A percentile compares a stretch with the other conserved stretches of the same genome.
phyloP scores from a whole-genome alignment of 2,113 vertebrate species.

The Daboia siamensis region DNA sequence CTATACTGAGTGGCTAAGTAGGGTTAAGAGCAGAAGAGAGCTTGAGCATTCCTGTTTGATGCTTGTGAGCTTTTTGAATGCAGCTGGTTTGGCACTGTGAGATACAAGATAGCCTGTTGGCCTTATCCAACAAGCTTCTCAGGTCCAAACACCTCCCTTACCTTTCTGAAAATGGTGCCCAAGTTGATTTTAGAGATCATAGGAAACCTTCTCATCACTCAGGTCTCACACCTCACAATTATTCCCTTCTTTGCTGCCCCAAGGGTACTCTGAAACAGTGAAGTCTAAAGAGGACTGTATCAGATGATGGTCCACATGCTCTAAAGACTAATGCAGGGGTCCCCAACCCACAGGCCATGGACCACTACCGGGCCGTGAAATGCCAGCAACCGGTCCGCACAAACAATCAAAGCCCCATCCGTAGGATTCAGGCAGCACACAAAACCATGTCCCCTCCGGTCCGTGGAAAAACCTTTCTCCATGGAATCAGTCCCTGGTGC shows the following conservation, averaged over 20 bases:
- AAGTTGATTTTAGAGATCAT: neutral
- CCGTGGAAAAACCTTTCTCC: too few species aligned
- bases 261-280: neutral
- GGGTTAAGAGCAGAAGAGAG: neutral
- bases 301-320: neutral
- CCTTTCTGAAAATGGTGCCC: neutral
- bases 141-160: neutral
- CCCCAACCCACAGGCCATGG: too few species aligned
- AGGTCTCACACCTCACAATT: neutral
- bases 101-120: neutral
- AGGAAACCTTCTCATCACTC: neutral
- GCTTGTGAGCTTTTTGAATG: neutral
- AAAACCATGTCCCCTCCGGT: too few species aligned
- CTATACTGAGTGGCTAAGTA: neutral
- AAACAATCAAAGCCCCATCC: too few species aligned
- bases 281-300: neutral
- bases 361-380: too few species aligned
- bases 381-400: too few species aligned
- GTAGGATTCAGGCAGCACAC: too few species aligned
- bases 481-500: too few species aligned
- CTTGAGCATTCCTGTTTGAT: neutral
- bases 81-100: neutral
- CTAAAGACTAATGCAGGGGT: neutral
- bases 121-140: neutral
- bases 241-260: too few species aligned